phyloP scores from a whole-genome alignment of 2,113 vertebrate species.

The Poecile atricapillus region DNA sequence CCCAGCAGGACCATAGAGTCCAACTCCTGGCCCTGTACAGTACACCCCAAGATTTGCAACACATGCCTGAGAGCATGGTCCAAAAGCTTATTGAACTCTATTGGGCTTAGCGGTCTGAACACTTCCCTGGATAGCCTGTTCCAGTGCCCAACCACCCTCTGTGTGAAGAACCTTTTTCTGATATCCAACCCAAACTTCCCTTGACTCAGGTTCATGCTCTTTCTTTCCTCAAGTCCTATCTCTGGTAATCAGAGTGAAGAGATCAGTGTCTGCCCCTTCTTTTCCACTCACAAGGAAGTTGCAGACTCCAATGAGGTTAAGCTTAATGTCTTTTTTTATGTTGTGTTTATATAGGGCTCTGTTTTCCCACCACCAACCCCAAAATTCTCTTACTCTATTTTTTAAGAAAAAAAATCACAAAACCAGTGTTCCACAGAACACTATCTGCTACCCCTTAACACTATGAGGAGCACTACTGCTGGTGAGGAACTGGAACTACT shows the following conservation, averaged over 20 bases:
- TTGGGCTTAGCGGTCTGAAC: background rate
- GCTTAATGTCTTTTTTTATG: background rate
- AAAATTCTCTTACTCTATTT: background rate
- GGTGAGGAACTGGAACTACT: background rate
- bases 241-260: background rate
- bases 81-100: background rate
- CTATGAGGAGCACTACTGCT: background rate
- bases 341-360: background rate
- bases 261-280: background rate
- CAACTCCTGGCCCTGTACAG: background rate
- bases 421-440: background rate
- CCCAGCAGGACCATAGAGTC: accelerated
- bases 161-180: background rate
- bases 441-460: background rate
- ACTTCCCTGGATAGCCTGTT: background rate
- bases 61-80: background rate
- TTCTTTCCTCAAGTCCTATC: background rate
- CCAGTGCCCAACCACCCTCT: background rate
- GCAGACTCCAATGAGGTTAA: accelerated
- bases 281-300: background rate
- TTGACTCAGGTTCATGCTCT: background rate
- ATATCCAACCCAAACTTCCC: background rate
- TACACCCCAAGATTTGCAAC: background rate
- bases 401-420: background rate
- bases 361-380: accelerated